A percentile compares a stretch with the other conserved stretches of the same genome.
Conservation (phyloP, 2,888 invertebrate species). For the Macropis europaea region DNA sequence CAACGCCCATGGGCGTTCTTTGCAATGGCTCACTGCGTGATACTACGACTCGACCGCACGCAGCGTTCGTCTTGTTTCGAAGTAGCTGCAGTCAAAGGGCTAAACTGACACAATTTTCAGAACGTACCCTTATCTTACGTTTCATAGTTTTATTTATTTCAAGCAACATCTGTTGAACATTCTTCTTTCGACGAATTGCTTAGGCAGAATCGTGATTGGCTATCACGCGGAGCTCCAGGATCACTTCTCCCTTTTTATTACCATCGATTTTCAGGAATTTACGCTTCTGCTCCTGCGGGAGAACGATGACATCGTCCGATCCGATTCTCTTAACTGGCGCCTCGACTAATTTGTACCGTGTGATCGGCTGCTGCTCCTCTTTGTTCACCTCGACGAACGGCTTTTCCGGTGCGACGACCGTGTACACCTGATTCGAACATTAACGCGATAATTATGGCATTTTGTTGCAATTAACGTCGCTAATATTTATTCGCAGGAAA, state of each 20-base stretch:
- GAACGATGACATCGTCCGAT: conserved; percentile 60
- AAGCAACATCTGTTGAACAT: neutral
- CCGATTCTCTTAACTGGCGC: conserved; percentile 57
- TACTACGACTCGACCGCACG: too few species aligned
- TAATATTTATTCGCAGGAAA: conserved; percentile 17
- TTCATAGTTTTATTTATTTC: too few species aligned
- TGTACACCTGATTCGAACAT: conserved; percentile 47
- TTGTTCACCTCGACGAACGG: conserved; percentile 58
- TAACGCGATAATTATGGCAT: conserved; percentile 18
- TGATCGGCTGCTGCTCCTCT: conserved; percentile 60
- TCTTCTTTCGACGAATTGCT: neutral
- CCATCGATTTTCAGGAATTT: conserved; percentile 66
- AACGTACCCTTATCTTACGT: too few species aligned
- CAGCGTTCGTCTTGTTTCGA: too few species aligned
- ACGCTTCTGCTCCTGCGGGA: conserved; percentile 61
- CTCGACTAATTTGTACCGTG: conserved; percentile 65
- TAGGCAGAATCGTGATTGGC: conserved; percentile 67
- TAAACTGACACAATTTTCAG: too few species aligned
- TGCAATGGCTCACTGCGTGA: too few species aligned
- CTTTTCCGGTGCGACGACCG: conserved; percentile 53
- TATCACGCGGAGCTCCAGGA: conserved; percentile 73
- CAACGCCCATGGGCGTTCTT: too few species aligned
- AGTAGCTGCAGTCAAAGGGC: too few species aligned
- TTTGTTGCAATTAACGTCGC: neutral
- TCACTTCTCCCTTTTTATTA: conserved; percentile 70